A percentile compares a stretch with the other conserved stretches of the same genome.
phyloP scores from a whole-genome alignment of 2,113 vertebrate species.

The Colius striatus region DNA sequence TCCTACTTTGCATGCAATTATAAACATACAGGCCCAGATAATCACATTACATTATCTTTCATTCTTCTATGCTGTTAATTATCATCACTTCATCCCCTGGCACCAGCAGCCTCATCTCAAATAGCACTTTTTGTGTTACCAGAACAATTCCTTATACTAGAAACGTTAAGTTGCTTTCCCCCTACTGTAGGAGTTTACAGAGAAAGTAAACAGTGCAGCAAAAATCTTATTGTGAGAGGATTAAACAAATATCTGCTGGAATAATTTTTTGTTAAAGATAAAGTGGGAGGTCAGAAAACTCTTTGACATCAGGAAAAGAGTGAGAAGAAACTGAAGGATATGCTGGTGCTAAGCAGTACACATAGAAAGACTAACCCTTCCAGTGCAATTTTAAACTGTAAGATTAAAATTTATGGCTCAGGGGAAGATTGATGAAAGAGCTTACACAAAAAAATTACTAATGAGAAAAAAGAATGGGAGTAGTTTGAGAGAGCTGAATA shows the following conservation, averaged over 20 bases:
- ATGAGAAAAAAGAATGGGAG: neutral
- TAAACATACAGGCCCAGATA: neutral
- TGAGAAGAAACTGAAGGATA: neutral
- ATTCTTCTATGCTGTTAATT: neutral
- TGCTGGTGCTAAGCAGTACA: neutral
- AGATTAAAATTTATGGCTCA: neutral
- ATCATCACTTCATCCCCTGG: neutral
- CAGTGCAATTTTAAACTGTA: neutral
- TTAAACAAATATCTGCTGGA: neutral
- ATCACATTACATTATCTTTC: neutral
- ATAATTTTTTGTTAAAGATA: neutral
- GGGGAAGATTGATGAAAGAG: neutral
- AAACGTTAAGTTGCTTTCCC: neutral
- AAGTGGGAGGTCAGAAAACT: neutral
- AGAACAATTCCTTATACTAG: neutral
- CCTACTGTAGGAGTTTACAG: rapidly evolving
- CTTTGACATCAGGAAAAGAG: neutral
- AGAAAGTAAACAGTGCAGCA: neutral
- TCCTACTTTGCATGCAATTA: neutral
- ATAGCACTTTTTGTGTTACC: neutral
- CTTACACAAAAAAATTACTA: neutral
- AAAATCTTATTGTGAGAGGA: neutral
- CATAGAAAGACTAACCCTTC: neutral
- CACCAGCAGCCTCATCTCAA: neutral
- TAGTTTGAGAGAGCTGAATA: neutral